phyloP scores from a whole-genome alignment of 2,888 invertebrate species.

The Gastracanthus pulcherrimus region DNA sequence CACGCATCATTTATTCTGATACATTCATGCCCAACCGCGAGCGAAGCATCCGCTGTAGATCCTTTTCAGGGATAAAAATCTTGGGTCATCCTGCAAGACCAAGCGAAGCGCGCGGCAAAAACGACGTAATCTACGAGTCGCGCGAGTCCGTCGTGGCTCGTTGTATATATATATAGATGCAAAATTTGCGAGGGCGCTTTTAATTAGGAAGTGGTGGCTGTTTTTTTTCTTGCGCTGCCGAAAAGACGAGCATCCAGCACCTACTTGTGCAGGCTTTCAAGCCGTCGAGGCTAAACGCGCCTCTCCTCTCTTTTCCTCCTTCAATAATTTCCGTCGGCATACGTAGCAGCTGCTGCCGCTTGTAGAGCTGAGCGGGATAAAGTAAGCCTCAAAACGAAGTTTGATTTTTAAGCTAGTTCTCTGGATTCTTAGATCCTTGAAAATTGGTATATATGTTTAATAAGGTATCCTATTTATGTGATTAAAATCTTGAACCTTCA shows the following conservation, averaged over 20 bases:
- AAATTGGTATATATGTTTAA: no score
- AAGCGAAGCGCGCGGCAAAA: neutral
- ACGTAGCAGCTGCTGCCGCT: neutral
- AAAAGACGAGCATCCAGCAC: neutral
- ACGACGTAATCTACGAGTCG: neutral
- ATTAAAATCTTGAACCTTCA: no score
- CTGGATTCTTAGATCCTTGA: no score
- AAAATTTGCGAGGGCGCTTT: neutral
- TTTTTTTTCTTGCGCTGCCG: neutral
- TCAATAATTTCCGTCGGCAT: neutral
- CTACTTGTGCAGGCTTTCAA: neutral
- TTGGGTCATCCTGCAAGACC: no score
- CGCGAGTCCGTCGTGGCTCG: neutral
- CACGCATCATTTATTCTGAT: no score
- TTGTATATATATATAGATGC: neutral
- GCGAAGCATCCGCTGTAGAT: no score
- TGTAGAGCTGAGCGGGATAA: no score
- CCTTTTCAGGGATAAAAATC: no score
- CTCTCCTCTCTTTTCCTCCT: neutral
- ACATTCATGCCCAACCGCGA: no score
- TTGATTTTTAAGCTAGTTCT: no score
- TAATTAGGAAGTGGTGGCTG: neutral
- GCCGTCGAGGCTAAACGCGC: constrained; percentile 7
- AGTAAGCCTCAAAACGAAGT: no score
- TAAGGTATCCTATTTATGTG: no score